Percentiles rank a stretch among this genome's conserved stretches.
These are phyloP conservation scores for Tanypteryx hageni DNA, from an alignment of 2,888 invertebrate species.

Conservation along the genomic window DNA sequence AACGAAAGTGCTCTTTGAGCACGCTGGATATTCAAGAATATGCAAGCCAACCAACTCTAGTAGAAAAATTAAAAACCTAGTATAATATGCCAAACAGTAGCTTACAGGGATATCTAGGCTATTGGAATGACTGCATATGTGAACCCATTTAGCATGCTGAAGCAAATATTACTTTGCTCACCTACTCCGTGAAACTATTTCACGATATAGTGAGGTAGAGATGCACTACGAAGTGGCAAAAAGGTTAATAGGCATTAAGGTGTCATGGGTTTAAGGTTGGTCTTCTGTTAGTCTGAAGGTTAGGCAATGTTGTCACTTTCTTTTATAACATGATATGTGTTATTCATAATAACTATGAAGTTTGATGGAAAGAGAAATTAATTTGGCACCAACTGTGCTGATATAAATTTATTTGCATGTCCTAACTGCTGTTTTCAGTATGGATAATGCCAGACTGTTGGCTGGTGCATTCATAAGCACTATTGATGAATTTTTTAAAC, in stretches of 20 bases:
- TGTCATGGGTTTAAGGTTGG: slow-evolving; percentile 52
- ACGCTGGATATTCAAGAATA: background rate
- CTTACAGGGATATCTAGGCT: slow-evolving; percentile 25
- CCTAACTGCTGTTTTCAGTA: background rate
- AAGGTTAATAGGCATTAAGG: slow-evolving; percentile 48
- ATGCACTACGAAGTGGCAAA: slow-evolving; percentile 59
- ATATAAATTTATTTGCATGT: slow-evolving; percentile 13
- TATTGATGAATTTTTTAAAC: background rate
- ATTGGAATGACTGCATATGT: slow-evolving; percentile 50
- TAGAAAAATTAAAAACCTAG: slow-evolving; percentile 22
- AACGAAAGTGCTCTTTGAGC: slow-evolving; percentile 7
- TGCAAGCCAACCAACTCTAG: slow-evolving; percentile 44
- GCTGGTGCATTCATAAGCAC: background rate
- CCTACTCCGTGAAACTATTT: slow-evolving; percentile 56
- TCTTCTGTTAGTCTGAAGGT: slow-evolving; percentile 51
- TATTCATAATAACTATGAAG: background rate
- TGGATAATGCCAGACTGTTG: background rate
- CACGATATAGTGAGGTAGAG: slow-evolving; percentile 40
- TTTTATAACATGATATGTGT: slow-evolving; percentile 33
- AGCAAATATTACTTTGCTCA: slow-evolving; percentile 47
- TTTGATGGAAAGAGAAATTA: slow-evolving; percentile 24
- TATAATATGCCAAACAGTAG: slow-evolving; percentile 47
- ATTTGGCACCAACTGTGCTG: slow-evolving; percentile 56
- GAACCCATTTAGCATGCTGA: slow-evolving; percentile 62
- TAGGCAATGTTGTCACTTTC: slow-evolving; percentile 23